Conservation (phyloP, 2,888 invertebrate genomes). For the Cloeon dipterum region DNA sequence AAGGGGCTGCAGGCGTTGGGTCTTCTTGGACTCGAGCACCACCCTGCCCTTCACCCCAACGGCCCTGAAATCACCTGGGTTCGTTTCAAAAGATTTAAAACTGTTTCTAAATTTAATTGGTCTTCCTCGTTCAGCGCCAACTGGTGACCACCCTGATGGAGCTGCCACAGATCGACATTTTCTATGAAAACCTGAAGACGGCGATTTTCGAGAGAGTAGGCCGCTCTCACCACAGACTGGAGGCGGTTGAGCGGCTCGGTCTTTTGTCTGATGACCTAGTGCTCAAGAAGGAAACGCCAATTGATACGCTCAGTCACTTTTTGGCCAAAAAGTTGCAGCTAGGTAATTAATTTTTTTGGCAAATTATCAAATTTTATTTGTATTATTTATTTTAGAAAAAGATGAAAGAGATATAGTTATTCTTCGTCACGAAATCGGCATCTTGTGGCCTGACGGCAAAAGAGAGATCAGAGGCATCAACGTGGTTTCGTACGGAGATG, state of each 20-base stretch:
- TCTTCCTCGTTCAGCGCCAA: conserved; percentile 31
- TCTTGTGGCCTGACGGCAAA: conserved; percentile 73
- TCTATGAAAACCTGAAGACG: conserved; percentile 78
- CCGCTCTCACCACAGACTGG: conserved; percentile 23
- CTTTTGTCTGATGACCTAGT: conserved; percentile 63
- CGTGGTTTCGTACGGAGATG: conserved; percentile 74
- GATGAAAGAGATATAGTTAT: conserved; percentile 86
- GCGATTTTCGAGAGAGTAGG: conserved; percentile 63
- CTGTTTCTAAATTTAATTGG: neutral
- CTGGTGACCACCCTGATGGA: conserved; percentile 71
- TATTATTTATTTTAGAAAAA: conserved; percentile 23
- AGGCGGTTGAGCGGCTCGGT: conserved; percentile 67
- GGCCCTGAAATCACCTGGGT: conserved; percentile 96
- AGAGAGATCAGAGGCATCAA: conserved; percentile 63
- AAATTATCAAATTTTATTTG: neutral
- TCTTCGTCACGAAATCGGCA: conserved; percentile 77
- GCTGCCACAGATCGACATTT: conserved; percentile 60
- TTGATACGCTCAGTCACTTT: conserved; percentile 84
- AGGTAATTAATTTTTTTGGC: conserved; percentile 25
- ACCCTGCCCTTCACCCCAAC: conserved; percentile 77
- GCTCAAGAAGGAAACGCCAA: conserved; percentile 59
- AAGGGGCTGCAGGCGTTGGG: conserved; percentile 72
- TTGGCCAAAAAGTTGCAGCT: conserved; percentile 57
- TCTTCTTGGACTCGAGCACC: conserved; percentile 61
- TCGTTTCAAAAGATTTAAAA: too few species aligned